Percentiles rank a stretch among this genome's conserved stretches.
Conservation (phyloP, 2,797 vertebrate genomes). For the Dryobates pubescens region DNA sequence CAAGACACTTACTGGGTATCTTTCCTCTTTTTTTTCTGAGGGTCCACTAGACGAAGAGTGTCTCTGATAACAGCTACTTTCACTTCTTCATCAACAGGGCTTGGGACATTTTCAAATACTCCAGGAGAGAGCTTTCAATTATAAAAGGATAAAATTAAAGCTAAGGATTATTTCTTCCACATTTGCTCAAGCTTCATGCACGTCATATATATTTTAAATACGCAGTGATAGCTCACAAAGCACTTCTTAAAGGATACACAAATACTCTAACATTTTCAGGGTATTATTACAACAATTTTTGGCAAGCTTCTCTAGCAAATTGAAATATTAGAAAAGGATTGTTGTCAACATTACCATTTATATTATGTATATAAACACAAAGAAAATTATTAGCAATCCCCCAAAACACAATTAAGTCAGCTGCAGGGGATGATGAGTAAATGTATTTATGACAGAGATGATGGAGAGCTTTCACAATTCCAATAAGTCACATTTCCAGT, state of each 20-base stretch:
- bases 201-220: background rate
- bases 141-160: conserved; percentile 32
- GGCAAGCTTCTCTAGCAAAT: background rate
- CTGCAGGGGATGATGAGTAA: conserved; percentile 72
- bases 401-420: conserved; percentile 71
- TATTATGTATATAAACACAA: conserved; percentile 54
- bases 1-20: conserved; percentile 77
- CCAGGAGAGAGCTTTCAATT: conserved; percentile 88
- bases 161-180: background rate
- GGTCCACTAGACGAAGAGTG: conserved; percentile 92
- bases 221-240: background rate
- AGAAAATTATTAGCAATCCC: conserved; percentile 59
- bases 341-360: conserved; percentile 25
- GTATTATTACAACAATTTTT: background rate
- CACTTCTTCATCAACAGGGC: conserved; percentile 94
- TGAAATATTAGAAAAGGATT: conserved; percentile 1
- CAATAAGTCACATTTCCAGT: conserved; percentile 57
- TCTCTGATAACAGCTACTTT: conserved; percentile 97
- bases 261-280: background rate
- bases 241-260: background rate
- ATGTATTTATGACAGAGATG: conserved; percentile 71
- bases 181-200: background rate
- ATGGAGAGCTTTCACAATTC: conserved; percentile 71
- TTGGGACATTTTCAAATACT: conserved; percentile 91
- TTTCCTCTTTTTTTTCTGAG: conserved; percentile 79